Percentiles rank a stretch among this genome's conserved stretches.
Conservation (phyloP, 2,113 vertebrate genomes). For the Gila orcuttii region DNA sequence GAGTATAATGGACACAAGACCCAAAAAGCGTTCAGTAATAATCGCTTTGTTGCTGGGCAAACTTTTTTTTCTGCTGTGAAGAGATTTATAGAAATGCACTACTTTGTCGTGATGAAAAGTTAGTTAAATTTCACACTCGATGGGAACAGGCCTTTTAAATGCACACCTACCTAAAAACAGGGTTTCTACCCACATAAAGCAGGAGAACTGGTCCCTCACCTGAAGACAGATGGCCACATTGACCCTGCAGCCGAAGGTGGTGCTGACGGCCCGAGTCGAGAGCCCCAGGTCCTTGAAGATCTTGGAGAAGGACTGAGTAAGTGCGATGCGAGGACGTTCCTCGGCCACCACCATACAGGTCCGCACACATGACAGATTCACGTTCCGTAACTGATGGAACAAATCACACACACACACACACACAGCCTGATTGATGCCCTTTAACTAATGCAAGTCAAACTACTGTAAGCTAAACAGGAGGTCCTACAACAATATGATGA, state of each 20-base stretch:
- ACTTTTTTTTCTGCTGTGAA: neutral
- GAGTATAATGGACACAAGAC: too few species aligned
- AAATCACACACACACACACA: neutral
- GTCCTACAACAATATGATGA: neutral
- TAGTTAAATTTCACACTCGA: neutral
- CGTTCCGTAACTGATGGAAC: conserved; percentile 80
- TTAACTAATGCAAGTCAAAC: neutral
- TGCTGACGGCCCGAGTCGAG: conserved; percentile 92
- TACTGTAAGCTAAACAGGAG: neutral
- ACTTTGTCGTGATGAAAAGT: neutral
- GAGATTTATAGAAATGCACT: neutral
- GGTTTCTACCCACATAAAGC: neutral
- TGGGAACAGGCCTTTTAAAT: neutral
- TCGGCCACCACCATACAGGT: conserved; percentile 98
- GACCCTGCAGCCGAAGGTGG: conserved; percentile 95
- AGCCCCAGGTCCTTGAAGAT: conserved; percentile 95
- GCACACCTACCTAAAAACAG: neutral
- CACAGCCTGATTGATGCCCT: neutral
- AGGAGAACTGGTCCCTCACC: conserved; percentile 72
- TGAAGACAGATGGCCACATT: conserved; percentile 95
- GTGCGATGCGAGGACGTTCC: conserved; percentile 87
- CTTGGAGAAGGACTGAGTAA: conserved; percentile 96
- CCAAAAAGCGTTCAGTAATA: too few species aligned
- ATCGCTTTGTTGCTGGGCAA: too few species aligned
- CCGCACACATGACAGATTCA: conserved; percentile 93